Percentiles rank a stretch among this genome's conserved stretches.
phyloP scores from a whole-genome alignment of 2,888 invertebrate genomes.

The Sphaerolaimus hirsutus region DNA sequence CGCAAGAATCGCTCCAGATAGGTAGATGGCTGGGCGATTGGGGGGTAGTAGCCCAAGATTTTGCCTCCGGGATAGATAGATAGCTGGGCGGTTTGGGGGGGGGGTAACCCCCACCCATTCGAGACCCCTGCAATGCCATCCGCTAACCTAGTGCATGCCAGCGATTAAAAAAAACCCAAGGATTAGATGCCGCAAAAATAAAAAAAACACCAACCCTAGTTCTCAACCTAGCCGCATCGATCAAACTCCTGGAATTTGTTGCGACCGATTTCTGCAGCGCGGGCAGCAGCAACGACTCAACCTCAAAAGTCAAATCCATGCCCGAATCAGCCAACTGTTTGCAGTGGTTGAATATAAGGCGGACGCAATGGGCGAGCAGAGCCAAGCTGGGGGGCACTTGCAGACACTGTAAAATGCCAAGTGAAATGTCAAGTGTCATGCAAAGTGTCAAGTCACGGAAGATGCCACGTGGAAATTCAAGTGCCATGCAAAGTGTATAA shows the following conservation, averaged over 20 bases:
- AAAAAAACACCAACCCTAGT: constrained; percentile 24
- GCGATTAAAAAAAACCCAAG: too few relatives aligned
- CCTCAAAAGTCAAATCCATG: constrained; percentile 62
- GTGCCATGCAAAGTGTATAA: too few relatives aligned
- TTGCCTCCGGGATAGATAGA: too few relatives aligned
- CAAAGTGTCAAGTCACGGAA: not conserved
- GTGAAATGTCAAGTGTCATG: too few relatives aligned
- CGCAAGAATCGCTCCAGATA: too few relatives aligned
- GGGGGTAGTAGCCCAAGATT: too few relatives aligned
- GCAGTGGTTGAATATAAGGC: not conserved
- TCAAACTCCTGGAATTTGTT: constrained; percentile 50
- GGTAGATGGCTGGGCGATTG: too few relatives aligned
- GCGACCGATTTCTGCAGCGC: constrained; percentile 48
- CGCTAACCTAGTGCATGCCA: too few relatives aligned
- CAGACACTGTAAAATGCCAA: not conserved
- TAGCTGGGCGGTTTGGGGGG: too few relatives aligned
- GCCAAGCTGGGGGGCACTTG: not conserved
- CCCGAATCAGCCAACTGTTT: constrained; percentile 41
- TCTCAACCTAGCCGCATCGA: constrained; percentile 49
- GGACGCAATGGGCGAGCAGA: not conserved
- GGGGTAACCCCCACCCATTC: too few relatives aligned
- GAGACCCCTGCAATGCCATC: too few relatives aligned
- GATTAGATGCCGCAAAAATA: too few relatives aligned
- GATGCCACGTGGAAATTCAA: not conserved
- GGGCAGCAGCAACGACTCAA: constrained; percentile 54